phyloP scores from a whole-genome alignment of 2,888 invertebrate species.

The Oxycera nigricornis region DNA sequence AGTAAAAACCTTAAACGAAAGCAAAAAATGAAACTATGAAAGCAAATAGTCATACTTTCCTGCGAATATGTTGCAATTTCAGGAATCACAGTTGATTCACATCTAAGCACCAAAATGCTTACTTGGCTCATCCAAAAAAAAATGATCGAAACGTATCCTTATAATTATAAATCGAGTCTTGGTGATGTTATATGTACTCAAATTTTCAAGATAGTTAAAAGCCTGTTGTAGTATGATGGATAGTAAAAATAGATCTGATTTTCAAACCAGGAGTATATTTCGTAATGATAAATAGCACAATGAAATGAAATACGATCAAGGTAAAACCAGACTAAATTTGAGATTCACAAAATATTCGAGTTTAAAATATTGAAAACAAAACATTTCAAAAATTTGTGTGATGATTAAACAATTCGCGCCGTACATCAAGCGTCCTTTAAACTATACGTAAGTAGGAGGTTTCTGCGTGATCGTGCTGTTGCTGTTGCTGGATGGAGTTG shows the following conservation, averaged over 20 bases:
- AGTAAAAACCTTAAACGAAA: no score
- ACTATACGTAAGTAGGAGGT: conserved; percentile 29
- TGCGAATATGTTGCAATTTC: no score
- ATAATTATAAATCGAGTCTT: no score
- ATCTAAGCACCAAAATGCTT: no score
- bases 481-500: conserved; percentile 30
- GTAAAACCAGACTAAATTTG: neutral
- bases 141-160: no score
- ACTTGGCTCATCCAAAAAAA: no score
- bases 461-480: conserved; percentile 45
- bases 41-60: no score
- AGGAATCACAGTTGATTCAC: no score
- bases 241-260: neutral
- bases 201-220: neutral
- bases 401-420: neutral
- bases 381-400: neutral
- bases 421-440: neutral
- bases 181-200: no score
- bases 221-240: neutral
- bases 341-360: conserved; percentile 24
- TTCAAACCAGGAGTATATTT: neutral
- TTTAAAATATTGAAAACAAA: neutral
- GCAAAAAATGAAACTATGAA: no score
- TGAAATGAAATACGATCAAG: no score
- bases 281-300: neutral